Conservation (phyloP, 2,888 invertebrate genomes). For the Harmothoe impar region DNA sequence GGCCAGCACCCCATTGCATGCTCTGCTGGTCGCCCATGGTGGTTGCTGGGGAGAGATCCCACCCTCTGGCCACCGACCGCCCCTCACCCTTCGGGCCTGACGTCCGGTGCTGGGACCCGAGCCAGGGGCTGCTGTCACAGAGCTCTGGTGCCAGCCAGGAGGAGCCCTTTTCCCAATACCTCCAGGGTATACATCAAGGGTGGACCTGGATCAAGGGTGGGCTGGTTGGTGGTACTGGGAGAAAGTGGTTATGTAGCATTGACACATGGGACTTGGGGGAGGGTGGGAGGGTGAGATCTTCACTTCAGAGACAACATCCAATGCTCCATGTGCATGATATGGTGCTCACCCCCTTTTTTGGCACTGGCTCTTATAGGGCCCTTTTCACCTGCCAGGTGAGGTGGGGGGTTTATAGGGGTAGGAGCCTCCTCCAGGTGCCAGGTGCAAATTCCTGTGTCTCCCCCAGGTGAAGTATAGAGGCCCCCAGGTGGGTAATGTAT, state of each 20-base stretch:
- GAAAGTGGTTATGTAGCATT: too few relatives aligned
- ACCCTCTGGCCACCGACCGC: neutral
- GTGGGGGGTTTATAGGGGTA: neutral
- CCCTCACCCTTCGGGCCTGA: neutral
- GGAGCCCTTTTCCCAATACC: too few relatives aligned
- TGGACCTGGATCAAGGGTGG: too few relatives aligned
- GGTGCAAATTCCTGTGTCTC: neutral
- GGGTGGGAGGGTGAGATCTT: neutral
- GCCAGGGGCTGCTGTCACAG: neutral
- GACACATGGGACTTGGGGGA: neutral
- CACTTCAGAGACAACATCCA: neutral
- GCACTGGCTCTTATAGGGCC: neutral
- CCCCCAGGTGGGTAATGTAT: too few relatives aligned
- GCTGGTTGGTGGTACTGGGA: neutral
- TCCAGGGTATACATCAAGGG: too few relatives aligned
- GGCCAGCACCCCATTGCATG: constrained; percentile 13
- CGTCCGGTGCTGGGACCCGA: neutral
- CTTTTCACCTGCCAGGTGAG: neutral
- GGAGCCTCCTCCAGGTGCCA: constrained; percentile 10
- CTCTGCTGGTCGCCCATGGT: constrained; percentile 14
- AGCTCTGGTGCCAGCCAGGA: too few relatives aligned
- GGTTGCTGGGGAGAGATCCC: neutral
- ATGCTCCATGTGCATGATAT: neutral
- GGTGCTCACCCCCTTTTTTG: neutral
- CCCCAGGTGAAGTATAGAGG: neutral